Percentiles rank a stretch among this genome's conserved stretches.
These are phyloP conservation scores for Botrylloides violaceus DNA, from an alignment of 23 tunicate genomes.

Conservation along the genomic window DNA sequence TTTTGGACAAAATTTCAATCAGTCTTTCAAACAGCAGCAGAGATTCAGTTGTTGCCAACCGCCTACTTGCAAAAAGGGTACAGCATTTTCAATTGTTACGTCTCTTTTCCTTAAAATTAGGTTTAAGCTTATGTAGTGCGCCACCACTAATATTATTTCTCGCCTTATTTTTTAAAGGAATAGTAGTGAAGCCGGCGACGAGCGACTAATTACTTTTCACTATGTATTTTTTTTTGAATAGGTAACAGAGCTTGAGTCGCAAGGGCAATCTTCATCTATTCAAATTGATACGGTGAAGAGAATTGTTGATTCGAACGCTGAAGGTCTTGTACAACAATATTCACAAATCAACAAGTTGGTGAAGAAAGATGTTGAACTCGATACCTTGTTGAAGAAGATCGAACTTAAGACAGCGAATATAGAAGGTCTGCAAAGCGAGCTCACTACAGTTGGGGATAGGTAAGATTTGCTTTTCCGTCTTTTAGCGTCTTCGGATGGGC, in stretches of 20 bases:
- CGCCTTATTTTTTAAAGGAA: too few relatives aligned
- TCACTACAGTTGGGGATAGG: neutral
- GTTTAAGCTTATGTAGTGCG: too few relatives aligned
- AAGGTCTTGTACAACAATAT: neutral
- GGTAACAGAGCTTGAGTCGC: neutral
- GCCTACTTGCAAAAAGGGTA: neutral
- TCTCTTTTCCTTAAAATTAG: too few relatives aligned
- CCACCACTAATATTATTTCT: too few relatives aligned
- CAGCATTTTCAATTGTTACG: too few relatives aligned
- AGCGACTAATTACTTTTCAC: too few relatives aligned
- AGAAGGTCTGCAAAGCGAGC: neutral
- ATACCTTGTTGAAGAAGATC: neutral
- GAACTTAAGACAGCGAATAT: neutral
- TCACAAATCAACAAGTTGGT: neutral
- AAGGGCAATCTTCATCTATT: neutral
- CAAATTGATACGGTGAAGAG: neutral
- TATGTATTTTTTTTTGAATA: too few relatives aligned
- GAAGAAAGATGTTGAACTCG: neutral
- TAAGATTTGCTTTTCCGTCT: too few relatives aligned
- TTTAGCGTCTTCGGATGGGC: too few relatives aligned
- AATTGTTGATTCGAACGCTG: neutral
- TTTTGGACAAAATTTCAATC: neutral
- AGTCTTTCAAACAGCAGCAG: neutral
- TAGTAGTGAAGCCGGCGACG: too few relatives aligned
- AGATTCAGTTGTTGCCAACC: neutral